These are phyloP conservation scores for Drosophila sp. DNA, from an alignment of 1,140 invertebrate genomes.

Conservation along the genomic window DNA sequence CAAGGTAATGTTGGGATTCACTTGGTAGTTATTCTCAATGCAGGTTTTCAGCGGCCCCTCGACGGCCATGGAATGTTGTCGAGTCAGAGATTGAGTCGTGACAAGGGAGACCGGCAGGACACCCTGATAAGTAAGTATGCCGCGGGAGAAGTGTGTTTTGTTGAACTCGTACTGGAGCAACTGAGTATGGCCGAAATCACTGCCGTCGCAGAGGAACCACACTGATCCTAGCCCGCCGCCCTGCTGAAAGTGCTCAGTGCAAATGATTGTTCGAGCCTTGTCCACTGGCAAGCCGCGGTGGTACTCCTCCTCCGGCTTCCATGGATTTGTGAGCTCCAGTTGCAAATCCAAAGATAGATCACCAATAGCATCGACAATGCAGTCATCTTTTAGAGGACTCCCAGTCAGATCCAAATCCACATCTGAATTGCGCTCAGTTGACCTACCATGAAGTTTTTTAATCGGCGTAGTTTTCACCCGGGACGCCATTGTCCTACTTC, in stretches of 20 bases:
- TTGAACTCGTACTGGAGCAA: slow-evolving; percentile 68
- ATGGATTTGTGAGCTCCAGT: slow-evolving; percentile 53
- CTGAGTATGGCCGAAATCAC: slow-evolving; percentile 57
- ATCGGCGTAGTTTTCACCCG: slow-evolving; percentile 44
- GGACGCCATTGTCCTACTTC: slow-evolving; percentile 13
- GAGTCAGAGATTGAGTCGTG: slow-evolving; percentile 56
- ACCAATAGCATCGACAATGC: slow-evolving; percentile 63
- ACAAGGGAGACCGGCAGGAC: slow-evolving; percentile 52
- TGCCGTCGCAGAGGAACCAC: slow-evolving; percentile 73
- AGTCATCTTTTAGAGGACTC: slow-evolving; percentile 78
- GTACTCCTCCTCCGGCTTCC: slow-evolving; percentile 72
- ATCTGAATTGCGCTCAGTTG: slow-evolving; percentile 26
- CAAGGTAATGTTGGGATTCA: slow-evolving; percentile 65
- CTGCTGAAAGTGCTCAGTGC: slow-evolving; percentile 55
- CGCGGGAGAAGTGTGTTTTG: slow-evolving; percentile 52
- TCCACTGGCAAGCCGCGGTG: slow-evolving; percentile 58
- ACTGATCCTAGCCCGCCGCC: slow-evolving; percentile 59
- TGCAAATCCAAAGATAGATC: slow-evolving; percentile 66
- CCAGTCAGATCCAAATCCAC: slow-evolving; percentile 74
- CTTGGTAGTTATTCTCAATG: slow-evolving; percentile 74
- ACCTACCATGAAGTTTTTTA: slow-evolving; percentile 24
- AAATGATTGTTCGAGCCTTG: slow-evolving; percentile 60
- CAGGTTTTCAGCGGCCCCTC: slow-evolving; percentile 40
- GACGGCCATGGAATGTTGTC: slow-evolving; percentile 25
- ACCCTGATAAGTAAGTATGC: slow-evolving; percentile 62